Conservation (phyloP, 2,797 vertebrate species). For the Sebastes aleutianus region DNA sequence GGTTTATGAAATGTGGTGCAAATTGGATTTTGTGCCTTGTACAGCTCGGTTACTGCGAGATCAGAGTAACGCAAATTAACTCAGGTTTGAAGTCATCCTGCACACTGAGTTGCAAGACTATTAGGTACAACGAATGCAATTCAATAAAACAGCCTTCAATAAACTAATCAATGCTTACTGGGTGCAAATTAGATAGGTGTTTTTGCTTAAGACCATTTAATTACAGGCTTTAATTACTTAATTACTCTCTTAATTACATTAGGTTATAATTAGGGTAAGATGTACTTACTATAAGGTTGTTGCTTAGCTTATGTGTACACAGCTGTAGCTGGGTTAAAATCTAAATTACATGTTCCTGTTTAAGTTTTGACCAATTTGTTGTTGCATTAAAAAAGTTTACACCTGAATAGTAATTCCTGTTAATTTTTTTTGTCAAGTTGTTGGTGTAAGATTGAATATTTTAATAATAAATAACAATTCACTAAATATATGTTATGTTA, state of each 20-base stretch:
- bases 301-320: not conserved
- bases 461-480: too few relatives aligned
- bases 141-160: not conserved
- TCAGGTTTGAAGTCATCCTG: not conserved
- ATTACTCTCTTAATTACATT: conserved; percentile 4
- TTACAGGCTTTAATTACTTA: not conserved
- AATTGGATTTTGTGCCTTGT: not conserved
- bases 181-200: not conserved
- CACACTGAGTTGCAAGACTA: not conserved
- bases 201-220: not conserved
- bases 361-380: too few relatives aligned
- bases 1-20: not conserved
- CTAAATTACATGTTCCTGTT: not conserved
- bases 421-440: too few relatives aligned
- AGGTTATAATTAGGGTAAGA: not conserved
- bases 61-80: not conserved
- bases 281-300: not conserved
- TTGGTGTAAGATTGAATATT: too few relatives aligned
- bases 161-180: not conserved
- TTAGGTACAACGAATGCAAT: not conserved
- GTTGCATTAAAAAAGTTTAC: too few relatives aligned
- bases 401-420: too few relatives aligned
- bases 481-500: too few relatives aligned
- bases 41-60: not conserved
- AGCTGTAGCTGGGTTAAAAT: not conserved